Evolutionary conservation across 1,140 invertebrate genomes (phyloP).

Genomic region (Trichomalopsis sarcophagae): DNA sequence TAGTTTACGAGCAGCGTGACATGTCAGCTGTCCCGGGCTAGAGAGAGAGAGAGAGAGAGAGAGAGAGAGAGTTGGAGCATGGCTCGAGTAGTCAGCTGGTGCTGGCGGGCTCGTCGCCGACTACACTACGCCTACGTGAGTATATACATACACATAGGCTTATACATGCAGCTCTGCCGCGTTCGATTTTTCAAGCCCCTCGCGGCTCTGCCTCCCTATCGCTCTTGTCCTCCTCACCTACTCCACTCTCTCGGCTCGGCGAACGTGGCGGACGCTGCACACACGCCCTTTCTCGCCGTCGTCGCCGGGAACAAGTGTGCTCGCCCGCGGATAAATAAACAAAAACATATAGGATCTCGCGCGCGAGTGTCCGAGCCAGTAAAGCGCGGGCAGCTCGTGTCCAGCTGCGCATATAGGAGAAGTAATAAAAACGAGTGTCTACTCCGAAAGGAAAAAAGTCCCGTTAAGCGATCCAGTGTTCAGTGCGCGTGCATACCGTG

Average conservation of each 20-base stretch:
- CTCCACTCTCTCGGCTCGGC: neutral
- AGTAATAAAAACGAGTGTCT: neutral
- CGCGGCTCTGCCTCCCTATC: neutral
- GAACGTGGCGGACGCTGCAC: neutral
- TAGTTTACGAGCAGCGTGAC: neutral
- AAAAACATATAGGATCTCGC: too few relatives aligned
- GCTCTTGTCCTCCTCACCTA: neutral
- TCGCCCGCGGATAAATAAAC: too few relatives aligned
- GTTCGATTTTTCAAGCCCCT: slow-evolving; percentile 50
- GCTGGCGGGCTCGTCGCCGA: slow-evolving; percentile 6
- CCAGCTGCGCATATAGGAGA: neutral
- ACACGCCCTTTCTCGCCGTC: neutral
- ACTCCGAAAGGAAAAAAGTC: too few relatives aligned
- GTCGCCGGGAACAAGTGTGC: too few relatives aligned
- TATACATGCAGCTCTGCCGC: neutral
- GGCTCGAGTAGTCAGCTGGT: slow-evolving; percentile 2
- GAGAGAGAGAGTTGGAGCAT: neutral
- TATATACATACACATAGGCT: neutral
- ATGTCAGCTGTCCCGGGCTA: slow-evolving; percentile 45
- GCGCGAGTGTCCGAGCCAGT: too few relatives aligned
- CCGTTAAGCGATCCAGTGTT: neutral
- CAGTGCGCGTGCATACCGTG: neutral
- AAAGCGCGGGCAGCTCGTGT: neutral
- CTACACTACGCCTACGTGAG: neutral
- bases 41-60: neutral